Base-by-base conservation (phyloP, 2,888 invertebrate species). In the Megamerina dolium region DNA sequence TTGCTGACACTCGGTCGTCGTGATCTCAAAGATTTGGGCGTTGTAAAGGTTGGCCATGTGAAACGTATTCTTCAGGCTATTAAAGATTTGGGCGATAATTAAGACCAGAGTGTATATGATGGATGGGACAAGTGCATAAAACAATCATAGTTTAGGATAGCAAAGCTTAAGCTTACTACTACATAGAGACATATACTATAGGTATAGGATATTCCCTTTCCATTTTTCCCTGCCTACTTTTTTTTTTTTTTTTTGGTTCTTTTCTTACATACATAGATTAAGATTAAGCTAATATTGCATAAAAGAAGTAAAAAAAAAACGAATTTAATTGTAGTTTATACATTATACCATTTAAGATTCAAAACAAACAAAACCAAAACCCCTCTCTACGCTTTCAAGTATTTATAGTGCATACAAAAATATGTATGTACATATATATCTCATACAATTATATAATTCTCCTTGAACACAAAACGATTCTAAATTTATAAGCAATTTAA, bases 31-130 rank as follows among this genome's bases (percentile, higher is more conserved):
- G 96, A 96, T 54, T 77, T 96, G 34, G 95, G 95, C 8, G 85
- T 96, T 41, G 85, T 85, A 9, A 96, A 96, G 74, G 90, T 96
- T 38, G 96, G 96, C 1, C 96, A 96, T 68, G 85, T 95, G 21
- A 96, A 96, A 74, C 80, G 96, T 61, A 88, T 97, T 55, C 80
- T 93, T 52, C 90, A 92, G 68, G 92, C 89, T 17, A 89, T 94
- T 50, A 88, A 89, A 72, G 93, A 94, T 68, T 74, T 88, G 32
- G 61, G 61, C 34, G 66, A 66, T 44, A 68, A 64, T 49, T 72
- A 65, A 60, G 33, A n/a, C 2, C 19, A 6, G 12, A 17, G 8
- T 9, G 19, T n/a, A 20, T 3, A 35, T 35, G 3, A 35, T 34
- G 16, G n/a, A 34, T 34, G 16, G 19, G 12, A 34, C 9, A 34